Evolutionary conservation across 2,888 invertebrate species (phyloP), one percentile per base, ranked within the genome.

Genomic region (Melikaiella ostensackeni): DNA sequence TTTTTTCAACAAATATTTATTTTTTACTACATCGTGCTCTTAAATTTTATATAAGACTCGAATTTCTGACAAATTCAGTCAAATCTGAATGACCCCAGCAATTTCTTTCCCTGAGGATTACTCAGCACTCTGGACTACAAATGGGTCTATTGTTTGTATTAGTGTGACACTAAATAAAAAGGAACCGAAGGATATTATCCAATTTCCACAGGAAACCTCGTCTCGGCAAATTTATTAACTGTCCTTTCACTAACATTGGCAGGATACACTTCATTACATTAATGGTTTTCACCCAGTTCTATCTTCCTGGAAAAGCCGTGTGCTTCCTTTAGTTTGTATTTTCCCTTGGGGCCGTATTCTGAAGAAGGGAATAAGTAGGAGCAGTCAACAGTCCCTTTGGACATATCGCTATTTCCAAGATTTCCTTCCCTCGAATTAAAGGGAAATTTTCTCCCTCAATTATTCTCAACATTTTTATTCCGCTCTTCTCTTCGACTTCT

Each of bases 181-280:
- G 19, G 42, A 24, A 30, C 46, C 46, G 7, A 46, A 42, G 27
- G 46, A 66, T 66, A 46, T 46, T 66, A 46, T 46, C 70, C 16
- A 46, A 70, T 70, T 70, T 70, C 50, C 19, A 70, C 70, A n/a
- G 27, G 27, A 70, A 70, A 33, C 27, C 30, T 70, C 38, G 30
- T 70, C 30, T 70, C 6, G 27, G n/a, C 30, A 50, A 70, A 70
- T 70, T 70, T 70, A 50, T 70, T 70, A 50, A 70, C 46, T 70
- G 30, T 70, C 50, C 70, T 70, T 70, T 70, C 30, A 70, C n/a
- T 35, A 64, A 42, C 13, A 4, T 64, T 21, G 46, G 33, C 30
- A 50, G 30, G 50, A 50, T 70, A 50, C 30, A 70, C 70, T 70
- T 19, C 50, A 70, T 70, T 50, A 50, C 70, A 33, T 50, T 70